Evolutionary conservation across 2,797 vertebrate species (phyloP), one percentile per base, ranked within the genome.

Genomic region (Argyrosomus regius): DNA sequence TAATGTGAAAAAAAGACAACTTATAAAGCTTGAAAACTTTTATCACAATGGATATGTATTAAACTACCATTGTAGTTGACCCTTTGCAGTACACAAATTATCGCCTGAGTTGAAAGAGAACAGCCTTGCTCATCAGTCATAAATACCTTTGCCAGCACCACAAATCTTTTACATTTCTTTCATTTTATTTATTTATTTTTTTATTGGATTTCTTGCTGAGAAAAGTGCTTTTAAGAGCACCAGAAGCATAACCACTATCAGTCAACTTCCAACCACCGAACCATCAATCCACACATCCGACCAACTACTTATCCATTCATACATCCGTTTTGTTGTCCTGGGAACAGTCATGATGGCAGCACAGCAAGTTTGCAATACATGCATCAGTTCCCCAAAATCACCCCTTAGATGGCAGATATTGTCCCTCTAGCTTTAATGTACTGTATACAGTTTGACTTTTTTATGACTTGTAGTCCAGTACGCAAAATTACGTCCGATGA

Each of bases 251-350:
- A 35, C 46, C 24, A 31, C 35, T 41, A 72, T 77, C 66, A 59
- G 58, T 80, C 43, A 68, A 41, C 13, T 20, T 79, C 16, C 35
- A 82, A 46, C 49, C 46, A 58, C 54, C 67, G 63, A 76, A 82
- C 13, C 31, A 46, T 11, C 49, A 69, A n/a, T 62, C 10, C 60
- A 63, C 72, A 53, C 35, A 53, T 57, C 52, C 2, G 52, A 35
- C 22, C 31, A 54, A 63, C 3, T 5, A 16, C 52, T 56, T n/a
- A 45, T 73, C 68, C 7, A 41, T 26, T 48, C 53, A 66, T 39
- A 1, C 43, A 66, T 72, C 28, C 3, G 3, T 60, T 24, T 41
- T 68, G 52, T 22, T 71, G 31, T 74, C 48, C 26, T 1, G 0
- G 39, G n/a, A 45, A 56, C 46, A 46, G 46, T 69, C 64, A n/a